Evolutionary conservation across 2,797 vertebrate genomes (phyloP).

Genomic region (Mormyrops boulengeri): DNA sequence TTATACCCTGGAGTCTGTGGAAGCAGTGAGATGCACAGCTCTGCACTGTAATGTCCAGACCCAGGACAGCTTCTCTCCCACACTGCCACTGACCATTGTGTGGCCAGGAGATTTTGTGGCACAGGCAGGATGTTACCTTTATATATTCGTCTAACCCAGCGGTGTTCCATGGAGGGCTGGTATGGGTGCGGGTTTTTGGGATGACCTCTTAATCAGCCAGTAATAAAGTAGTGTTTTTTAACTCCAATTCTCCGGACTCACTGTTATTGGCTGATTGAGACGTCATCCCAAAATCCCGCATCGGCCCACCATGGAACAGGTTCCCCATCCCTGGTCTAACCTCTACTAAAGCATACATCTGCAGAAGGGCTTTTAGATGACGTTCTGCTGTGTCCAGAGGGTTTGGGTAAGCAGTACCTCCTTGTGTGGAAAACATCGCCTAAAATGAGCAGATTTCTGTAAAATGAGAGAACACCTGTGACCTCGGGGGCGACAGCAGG

Average conservation of each 20-base stretch:
- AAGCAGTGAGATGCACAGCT: neutral
- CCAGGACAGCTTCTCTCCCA: neutral
- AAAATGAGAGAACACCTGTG: neutral
- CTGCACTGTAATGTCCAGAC: neutral
- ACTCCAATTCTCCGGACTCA: neutral
- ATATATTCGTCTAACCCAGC: neutral
- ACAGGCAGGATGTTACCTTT: neutral
- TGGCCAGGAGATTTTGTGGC: neutral
- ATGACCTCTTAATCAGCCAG: neutral
- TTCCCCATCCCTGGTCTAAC: neutral
- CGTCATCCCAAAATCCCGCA: neutral
- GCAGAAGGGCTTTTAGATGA: neutral
- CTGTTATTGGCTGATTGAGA: neutral
- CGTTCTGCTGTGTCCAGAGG: neutral
- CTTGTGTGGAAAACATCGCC: constrained; percentile 23
- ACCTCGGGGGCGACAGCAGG: neutral
- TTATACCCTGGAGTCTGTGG: neutral
- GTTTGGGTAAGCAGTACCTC: constrained; percentile 36
- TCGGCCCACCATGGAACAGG: neutral
- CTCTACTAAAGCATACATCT: neutral
- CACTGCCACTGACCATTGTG: neutral
- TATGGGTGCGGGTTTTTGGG: too few relatives aligned
- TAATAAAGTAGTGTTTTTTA: neutral
- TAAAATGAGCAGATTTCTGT: constrained; percentile 24
- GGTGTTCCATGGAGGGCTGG: too few relatives aligned